phyloP scores from a whole-genome alignment of 1,140 invertebrate species.

The Penaeus japonicus region DNA sequence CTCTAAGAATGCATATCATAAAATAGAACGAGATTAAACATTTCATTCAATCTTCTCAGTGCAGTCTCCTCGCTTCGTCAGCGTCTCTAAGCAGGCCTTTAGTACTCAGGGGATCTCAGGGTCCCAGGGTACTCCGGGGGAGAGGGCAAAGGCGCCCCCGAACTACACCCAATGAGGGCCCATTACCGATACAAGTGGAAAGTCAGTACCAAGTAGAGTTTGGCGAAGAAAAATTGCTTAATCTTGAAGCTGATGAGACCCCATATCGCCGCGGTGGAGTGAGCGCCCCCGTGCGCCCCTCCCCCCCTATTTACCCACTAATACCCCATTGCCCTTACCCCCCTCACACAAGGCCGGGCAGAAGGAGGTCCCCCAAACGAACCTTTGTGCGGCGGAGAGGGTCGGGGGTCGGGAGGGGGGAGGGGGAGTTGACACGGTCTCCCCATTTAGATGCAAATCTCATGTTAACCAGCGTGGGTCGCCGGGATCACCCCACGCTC shows the following conservation, averaged over 20 bases:
- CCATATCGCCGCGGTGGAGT: constrained; percentile 19
- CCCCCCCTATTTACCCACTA: not conserved
- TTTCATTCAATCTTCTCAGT: too few relatives aligned
- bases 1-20: too few relatives aligned
- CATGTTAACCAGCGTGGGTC: constrained; percentile 14
- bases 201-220: constrained; percentile 22
- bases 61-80: too few relatives aligned
- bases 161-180: constrained; percentile 1
- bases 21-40: too few relatives aligned
- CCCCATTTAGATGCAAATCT: constrained; percentile 20
- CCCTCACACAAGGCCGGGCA: not conserved
- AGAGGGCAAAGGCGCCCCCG: too few relatives aligned
- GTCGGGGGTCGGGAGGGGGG: not conserved
- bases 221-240: constrained; percentile 36
- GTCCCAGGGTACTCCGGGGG: too few relatives aligned
- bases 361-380: not conserved
- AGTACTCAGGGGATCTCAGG: too few relatives aligned
- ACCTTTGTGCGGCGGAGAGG: not conserved
- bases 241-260: constrained; percentile 31
- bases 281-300: not conserved
- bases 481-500: not conserved
- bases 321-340: not conserved
- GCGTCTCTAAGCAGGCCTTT: too few relatives aligned
- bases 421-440: not conserved
- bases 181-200: constrained; percentile 44